Evolutionary conservation across 2,113 vertebrate species (phyloP).

Genomic region (Tragelaphus buxtoni): DNA sequence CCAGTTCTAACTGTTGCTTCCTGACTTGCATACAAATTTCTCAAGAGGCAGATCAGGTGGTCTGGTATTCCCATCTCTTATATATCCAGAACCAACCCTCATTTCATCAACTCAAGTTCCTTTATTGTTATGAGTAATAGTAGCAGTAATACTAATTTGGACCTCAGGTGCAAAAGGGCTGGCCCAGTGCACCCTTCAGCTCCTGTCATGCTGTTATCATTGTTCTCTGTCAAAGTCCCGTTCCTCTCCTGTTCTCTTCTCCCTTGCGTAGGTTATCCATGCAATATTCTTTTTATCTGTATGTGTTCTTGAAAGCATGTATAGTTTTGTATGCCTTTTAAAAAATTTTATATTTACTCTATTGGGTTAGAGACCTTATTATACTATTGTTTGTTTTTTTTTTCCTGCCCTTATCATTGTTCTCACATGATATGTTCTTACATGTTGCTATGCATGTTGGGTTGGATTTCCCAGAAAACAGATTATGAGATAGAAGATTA

Average conservation of each 20-base stretch:
- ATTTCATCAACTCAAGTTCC: neutral
- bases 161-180: neutral
- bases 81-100: neutral
- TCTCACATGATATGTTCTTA: neutral
- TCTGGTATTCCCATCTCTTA: no score
- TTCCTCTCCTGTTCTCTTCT: neutral
- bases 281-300: neutral
- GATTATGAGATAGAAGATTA: neutral
- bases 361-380: neutral
- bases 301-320: neutral
- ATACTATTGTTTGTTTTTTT: neutral
- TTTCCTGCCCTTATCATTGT: neutral
- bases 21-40: no score
- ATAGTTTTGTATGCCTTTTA: neutral
- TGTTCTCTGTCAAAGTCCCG: neutral
- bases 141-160: neutral
- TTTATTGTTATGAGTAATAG: neutral
- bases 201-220: neutral
- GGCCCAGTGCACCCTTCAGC: neutral
- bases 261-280: fast-evolving
- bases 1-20: no score
- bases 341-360: neutral
- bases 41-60: no score
- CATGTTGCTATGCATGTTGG: neutral
- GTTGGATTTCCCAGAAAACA: neutral